Evolutionary conservation across 2,888 invertebrate genomes (phyloP).

Genomic region (Caenorhabditis angaria): DNA sequence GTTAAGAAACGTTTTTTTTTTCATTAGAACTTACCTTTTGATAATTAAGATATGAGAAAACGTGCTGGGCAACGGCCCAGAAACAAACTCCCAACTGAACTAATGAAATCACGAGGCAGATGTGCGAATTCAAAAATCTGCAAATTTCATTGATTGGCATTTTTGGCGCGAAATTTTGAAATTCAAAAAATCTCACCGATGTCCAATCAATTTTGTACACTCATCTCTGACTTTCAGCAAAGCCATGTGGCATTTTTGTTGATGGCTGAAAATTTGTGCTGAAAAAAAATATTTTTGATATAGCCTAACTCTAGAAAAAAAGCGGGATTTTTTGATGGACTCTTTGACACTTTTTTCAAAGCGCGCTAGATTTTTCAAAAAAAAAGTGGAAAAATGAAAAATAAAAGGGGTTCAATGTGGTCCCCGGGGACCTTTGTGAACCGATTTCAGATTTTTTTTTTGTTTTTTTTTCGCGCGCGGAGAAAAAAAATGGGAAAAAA

Average conservation of each 20-base stretch:
- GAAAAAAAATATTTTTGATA: background rate
- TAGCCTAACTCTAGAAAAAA: background rate
- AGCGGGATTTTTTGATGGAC: background rate
- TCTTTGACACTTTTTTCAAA: no score
- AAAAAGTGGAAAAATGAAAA: slow-evolving; percentile 1
- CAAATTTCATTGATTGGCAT: background rate
- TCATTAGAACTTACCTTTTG: slow-evolving; percentile 51
- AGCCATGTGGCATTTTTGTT: slow-evolving; percentile 28
- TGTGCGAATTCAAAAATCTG: slow-evolving; percentile 63
- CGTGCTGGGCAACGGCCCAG: slow-evolving; percentile 66
- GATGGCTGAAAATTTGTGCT: background rate
- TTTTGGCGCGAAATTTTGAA: background rate
- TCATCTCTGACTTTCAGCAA: slow-evolving; percentile 56
- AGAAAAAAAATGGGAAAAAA: background rate
- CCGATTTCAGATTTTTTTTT: background rate
- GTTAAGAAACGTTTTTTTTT: no score
- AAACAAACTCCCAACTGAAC: slow-evolving; percentile 60
- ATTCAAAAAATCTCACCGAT: slow-evolving; percentile 38
- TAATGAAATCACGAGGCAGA: slow-evolving; percentile 56
- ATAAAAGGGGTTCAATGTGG: background rate
- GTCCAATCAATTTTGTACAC: slow-evolving; percentile 60
- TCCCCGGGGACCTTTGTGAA: background rate
- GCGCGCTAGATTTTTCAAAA: no score
- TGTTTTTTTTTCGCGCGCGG: background rate
- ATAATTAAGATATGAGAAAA: slow-evolving; percentile 55